Base-by-base conservation (phyloP, 1,140 invertebrate species). In the Drosophila kurseongensis region DNA sequence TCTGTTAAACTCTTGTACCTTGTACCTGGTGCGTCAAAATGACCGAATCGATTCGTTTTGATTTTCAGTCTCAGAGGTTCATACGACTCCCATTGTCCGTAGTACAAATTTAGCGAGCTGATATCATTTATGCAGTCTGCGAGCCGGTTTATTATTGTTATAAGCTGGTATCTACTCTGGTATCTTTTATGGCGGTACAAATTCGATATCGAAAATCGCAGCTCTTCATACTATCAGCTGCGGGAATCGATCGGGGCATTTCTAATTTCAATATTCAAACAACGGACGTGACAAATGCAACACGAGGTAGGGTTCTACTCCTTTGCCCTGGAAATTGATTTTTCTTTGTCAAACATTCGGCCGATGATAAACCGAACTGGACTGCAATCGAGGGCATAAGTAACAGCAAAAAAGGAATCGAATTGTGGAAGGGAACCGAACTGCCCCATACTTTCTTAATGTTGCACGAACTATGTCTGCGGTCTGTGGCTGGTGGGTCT, bases 101-200 rank as follows among this genome's bases (percentile, higher is more conserved):
- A 5, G 45, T 23, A 9, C 16, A 48, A 60, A 56, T 75, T 52
- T 38, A 42, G 23, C 23, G 23, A 23, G 65, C 6, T 23, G 36
- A 44, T 66, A 80, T 55, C 59, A 13, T 12, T 65, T 51, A 23
- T 36, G 45, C 74, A 36, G 68, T 45, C 68, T 56, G 67, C 23
- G 57, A 48, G 27, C 18, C 65, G 32, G 32, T 56, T 58, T 81
- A 82, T 84, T 61, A 62, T 65, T 60, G 62, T 35, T 60, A 82
- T 82, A 78, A 65, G 68, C 62, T 75, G 75, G 63, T 84, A 84
- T 83, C 80, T 82, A 83, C 69, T 65, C 63, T 83, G 80, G 80
- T 83, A 83, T 80, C 80, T 75, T 84, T 83, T 84, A 79, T 80
- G 71, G 38, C 23, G 40, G 42, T 57, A 50, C 44, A 47, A 82